These are phyloP conservation scores for Furcula furcula DNA, from an alignment of 2,888 invertebrate species.

Conservation along the genomic window DNA sequence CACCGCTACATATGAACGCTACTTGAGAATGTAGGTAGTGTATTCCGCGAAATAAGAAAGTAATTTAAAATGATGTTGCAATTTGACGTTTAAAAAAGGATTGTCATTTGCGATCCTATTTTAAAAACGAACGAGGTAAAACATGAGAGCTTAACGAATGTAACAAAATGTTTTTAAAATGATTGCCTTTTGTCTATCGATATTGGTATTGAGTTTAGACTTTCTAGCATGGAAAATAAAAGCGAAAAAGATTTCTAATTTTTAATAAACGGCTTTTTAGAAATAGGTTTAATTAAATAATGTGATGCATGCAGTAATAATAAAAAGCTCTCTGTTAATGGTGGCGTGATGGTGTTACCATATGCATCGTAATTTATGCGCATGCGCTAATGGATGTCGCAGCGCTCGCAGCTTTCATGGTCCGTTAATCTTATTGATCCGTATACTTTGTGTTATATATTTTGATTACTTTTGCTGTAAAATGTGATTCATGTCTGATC, in stretches of 20 bases:
- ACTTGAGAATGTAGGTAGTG: conserved; percentile 8
- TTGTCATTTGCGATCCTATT: too few species aligned
- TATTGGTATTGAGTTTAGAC: too few species aligned
- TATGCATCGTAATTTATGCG: conserved; percentile 41
- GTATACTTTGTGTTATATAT: not conserved
- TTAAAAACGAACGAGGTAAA: too few species aligned
- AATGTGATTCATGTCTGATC: conserved; percentile 8
- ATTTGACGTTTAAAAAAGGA: too few species aligned
- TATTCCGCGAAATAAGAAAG: conserved; percentile 4
- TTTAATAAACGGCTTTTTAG: too few species aligned
- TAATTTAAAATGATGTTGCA: not conserved
- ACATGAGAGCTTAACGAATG: too few species aligned
- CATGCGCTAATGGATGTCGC: conserved; percentile 45
- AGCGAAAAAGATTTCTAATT: too few species aligned
- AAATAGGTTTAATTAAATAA: too few species aligned
- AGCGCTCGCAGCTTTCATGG: conserved; percentile 39
- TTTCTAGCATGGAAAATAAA: too few species aligned
- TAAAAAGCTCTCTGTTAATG: conserved; percentile 26
- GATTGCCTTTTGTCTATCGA: too few species aligned
- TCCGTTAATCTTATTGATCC: not conserved
- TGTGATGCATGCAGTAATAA: conserved; percentile 16
- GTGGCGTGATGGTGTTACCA: conserved; percentile 41
- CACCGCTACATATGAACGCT: conserved; percentile 17
- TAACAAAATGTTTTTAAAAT: too few species aligned
- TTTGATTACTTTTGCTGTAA: not conserved